Evolutionary conservation across 2,797 vertebrate species (phyloP), one percentile per base, ranked within the genome.

Genomic region (Phoebastria nigripes): DNA sequence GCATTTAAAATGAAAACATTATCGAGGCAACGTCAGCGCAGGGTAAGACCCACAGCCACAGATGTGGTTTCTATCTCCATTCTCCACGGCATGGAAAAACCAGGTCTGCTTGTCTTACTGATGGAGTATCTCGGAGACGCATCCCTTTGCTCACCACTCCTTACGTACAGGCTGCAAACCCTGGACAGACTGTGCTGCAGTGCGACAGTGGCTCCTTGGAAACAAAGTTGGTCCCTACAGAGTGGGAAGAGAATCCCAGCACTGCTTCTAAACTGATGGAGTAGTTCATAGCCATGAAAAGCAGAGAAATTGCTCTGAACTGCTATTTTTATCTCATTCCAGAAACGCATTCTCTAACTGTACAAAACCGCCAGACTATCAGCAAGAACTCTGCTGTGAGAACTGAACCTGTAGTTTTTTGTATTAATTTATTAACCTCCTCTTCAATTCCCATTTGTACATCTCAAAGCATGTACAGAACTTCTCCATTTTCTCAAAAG

Each of bases 381-480:
- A 17, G 17, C 39, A 37, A 49, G 49, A 78, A 14, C 55, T 54
- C 91, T 56, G 67, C 44, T 37, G 63, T 7, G 7, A 66, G 80
- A 70, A 62, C 15, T 12, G 65, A 54, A 51, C 29, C 4, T 19
- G 59, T 6, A 44, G 26, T 8, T n/a, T 24, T 73, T 41, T 29
- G 0, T 33, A 31, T 51, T 47, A 22, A 77, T 80, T 72, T 61
- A 41, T 87, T 28, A 9, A 46, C 24, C 62, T 63, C 35, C 56
- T 74, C 70, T 29, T 4, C 33, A 8, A 6, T 39, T 63, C 44
- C 73, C 41, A 35, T 12, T 8, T 16, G 31, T 41, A 15, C 10
- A 28, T 29, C 58, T 37, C 4, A 15, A 52, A 15, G 13, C 5
- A 7, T 0, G 1, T 7, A 12, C 2, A 2, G 37, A 91, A 35